A percentile compares a stretch with the other conserved stretches of the same genome.
These are phyloP conservation scores for Prunella fulvescens DNA, from an alignment of 2,113 vertebrate genomes.

Conservation along the genomic window DNA sequence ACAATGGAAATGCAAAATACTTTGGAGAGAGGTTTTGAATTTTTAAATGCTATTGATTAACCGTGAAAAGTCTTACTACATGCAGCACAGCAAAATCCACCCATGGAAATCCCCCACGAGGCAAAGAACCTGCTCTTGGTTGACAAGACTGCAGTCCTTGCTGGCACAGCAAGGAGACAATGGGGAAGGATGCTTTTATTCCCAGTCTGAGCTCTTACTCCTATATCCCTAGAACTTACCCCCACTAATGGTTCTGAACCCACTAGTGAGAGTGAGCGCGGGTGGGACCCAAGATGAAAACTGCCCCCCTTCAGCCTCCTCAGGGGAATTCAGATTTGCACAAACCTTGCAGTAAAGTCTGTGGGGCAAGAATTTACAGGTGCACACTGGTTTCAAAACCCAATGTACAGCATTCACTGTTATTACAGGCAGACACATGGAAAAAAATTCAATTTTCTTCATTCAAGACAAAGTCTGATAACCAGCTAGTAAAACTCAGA, in stretches of 20 bases:
- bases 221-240: not conserved
- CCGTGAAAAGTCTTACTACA: not conserved
- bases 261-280: not conserved
- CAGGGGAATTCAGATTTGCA: not conserved
- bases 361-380: not conserved
- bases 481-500: slow-evolving; percentile 58
- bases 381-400: not conserved
- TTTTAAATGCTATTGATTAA: slow-evolving; percentile 15
- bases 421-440: not conserved
- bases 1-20: slow-evolving; percentile 27
- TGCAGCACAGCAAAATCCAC: not conserved
- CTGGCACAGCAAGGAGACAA: not conserved
- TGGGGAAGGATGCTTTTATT: not conserved
- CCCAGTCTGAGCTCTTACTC: not conserved
- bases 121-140: not conserved
- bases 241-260: not conserved
- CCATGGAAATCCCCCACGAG: not conserved
- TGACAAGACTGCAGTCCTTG: not conserved
- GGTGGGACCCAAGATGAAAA: not conserved
- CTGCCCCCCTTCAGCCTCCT: not conserved
- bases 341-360: not conserved
- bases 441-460: slow-evolving; percentile 37
- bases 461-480: slow-evolving; percentile 49
- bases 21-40: not conserved
- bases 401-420: not conserved